Percentiles rank a stretch among this genome's conserved stretches.
phyloP scores from a whole-genome alignment of 2,113 vertebrate species.

The Megaceryle torquata region DNA sequence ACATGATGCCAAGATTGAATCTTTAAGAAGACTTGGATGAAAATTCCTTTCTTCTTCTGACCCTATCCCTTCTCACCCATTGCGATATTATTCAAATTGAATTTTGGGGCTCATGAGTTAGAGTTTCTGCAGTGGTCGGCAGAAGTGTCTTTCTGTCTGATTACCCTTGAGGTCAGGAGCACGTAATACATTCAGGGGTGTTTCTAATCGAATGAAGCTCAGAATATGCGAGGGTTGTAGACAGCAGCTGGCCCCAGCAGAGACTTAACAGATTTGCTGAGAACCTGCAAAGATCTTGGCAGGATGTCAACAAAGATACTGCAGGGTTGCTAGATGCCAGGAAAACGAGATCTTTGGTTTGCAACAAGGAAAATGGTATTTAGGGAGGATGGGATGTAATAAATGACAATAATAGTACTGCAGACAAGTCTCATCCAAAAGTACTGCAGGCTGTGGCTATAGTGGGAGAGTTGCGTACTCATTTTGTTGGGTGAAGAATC shows the following conservation, averaged over 20 bases:
- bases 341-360: constrained; percentile 48
- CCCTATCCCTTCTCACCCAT: not conserved
- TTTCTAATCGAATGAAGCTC: constrained; percentile 41
- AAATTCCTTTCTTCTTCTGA: constrained; percentile 15
- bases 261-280: constrained; percentile 64
- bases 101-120: not conserved
- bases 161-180: constrained; percentile 38
- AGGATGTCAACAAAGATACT: constrained; percentile 52
- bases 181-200: constrained; percentile 36
- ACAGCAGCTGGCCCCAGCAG: constrained; percentile 62
- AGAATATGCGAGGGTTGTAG: constrained; percentile 48
- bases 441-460: not conserved
- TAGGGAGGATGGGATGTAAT: constrained; percentile 24
- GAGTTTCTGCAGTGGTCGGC: constrained; percentile 35
- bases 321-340: constrained; percentile 50
- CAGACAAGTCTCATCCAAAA: not conserved
- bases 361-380: constrained; percentile 33
- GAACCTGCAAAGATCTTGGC: constrained; percentile 65
- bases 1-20: not conserved
- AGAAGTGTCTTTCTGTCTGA: constrained; percentile 39
- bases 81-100: constrained; percentile 26
- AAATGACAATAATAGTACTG: constrained; percentile 22
- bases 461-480: not conserved
- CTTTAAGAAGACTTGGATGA: not conserved
- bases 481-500: not conserved